phyloP scores from a whole-genome alignment of 1,140 invertebrate species.

The Charaxes varanes region DNA sequence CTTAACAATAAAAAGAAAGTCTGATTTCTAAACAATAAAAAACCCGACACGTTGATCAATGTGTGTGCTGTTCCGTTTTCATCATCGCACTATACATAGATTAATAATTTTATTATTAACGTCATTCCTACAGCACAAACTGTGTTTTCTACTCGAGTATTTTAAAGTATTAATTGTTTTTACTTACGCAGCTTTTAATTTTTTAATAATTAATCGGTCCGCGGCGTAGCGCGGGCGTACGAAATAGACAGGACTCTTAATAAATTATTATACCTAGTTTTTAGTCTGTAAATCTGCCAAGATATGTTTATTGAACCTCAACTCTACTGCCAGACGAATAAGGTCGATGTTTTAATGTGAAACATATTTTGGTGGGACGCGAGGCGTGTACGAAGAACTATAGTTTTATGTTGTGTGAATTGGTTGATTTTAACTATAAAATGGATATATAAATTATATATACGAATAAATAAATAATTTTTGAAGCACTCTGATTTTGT shows the following conservation, averaged over 20 bases:
- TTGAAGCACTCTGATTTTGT: slow-evolving; percentile 59
- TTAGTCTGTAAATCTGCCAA: slow-evolving; percentile 24
- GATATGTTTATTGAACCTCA: slow-evolving; percentile 33
- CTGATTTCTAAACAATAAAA: too few species aligned
- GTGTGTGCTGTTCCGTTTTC: too few species aligned
- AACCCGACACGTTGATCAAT: too few species aligned
- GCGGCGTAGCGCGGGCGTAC: slow-evolving; percentile 14
- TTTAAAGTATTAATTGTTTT: slow-evolving; percentile 30
- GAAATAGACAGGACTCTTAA: slow-evolving; percentile 24
- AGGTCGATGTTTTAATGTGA: slow-evolving; percentile 22
- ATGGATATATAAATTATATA: slow-evolving; percentile 73
- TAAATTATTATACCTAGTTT: slow-evolving; percentile 34
- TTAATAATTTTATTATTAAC: slow-evolving; percentile 9
- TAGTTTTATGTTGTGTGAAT: slow-evolving; percentile 62
- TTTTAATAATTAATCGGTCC: slow-evolving; percentile 21
- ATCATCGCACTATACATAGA: slow-evolving; percentile 1
- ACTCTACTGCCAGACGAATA: slow-evolving; percentile 36
- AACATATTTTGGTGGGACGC: slow-evolving; percentile 30
- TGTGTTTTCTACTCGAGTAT: slow-evolving; percentile 29
- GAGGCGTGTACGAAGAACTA: slow-evolving; percentile 31
- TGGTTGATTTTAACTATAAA: slow-evolving; percentile 67
- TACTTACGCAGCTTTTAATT: slow-evolving; percentile 21
- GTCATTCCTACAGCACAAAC: slow-evolving; percentile 33
- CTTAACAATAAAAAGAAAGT: too few species aligned
- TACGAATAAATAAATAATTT: slow-evolving; percentile 72